These are phyloP conservation scores for Gobionotothen gibberifrons DNA, from an alignment of 2,797 vertebrate species.

Conservation along the genomic window DNA sequence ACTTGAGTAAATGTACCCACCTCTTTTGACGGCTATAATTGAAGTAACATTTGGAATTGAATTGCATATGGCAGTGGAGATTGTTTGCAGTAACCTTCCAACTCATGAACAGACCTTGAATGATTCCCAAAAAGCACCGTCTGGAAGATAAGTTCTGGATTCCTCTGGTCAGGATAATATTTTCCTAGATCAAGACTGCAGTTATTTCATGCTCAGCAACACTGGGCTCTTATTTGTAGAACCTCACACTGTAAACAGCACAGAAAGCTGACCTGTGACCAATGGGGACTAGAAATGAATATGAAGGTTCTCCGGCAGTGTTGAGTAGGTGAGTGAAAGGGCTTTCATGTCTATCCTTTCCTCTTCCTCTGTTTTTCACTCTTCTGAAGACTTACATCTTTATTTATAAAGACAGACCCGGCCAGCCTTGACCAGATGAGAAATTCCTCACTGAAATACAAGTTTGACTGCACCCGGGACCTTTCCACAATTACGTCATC, in stretches of 20 bases:
- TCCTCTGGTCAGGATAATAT: conserved; percentile 62
- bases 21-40: conserved; percentile 10
- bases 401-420: conserved; percentile 67
- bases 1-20: too few species aligned
- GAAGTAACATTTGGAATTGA: conserved; percentile 18
- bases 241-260: conserved; percentile 56
- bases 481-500: conserved; percentile 78
- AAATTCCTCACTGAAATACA: conserved; percentile 79
- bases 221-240: conserved; percentile 54
- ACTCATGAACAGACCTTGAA: conserved; percentile 61
- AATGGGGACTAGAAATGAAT: conserved; percentile 56
- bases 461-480: conserved; percentile 75
- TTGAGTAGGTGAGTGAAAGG: conserved; percentile 20
- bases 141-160: conserved; percentile 65
- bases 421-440: conserved; percentile 73
- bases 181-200: conserved; percentile 66
- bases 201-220: conserved; percentile 58
- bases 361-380: conserved; percentile 18
- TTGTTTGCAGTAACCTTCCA: conserved; percentile 49
- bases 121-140: conserved; percentile 50
- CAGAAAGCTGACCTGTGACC: conserved; percentile 47
- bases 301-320: conserved; percentile 37
- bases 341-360: conserved; percentile 31
- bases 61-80: conserved; percentile 30
- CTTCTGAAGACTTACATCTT: conserved; percentile 66